Evolutionary conservation across 2,888 invertebrate species (phyloP), one percentile per base, ranked within the genome.

Genomic region (Orchesella flavescens): DNA sequence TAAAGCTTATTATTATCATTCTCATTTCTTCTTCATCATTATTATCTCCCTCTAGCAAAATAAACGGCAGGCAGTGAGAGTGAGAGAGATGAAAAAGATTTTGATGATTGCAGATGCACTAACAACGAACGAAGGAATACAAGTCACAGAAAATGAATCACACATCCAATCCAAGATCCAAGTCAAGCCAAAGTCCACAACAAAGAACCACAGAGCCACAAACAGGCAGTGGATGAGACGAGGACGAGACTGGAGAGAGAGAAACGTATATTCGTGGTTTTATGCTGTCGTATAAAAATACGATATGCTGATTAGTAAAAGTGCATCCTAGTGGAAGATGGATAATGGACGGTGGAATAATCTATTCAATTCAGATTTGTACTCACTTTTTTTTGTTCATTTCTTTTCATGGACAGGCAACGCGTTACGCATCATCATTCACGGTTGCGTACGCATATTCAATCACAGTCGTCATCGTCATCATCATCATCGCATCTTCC

Each of bases 341-440:
- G 79, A 72, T 79, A 72, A 79, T 63, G 71, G 79, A 72, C 79
- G 72, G 59, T 46, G 55, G 65, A 72, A 79, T 79, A 79, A 79
- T 69, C 79, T 79, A 79, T 79, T 79, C 79, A 72, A 55, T 79
- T 79, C 79, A 53, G 77, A 78, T 78, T 78, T 79, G 72, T 71
- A 79, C 79, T 61, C 72, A 65, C 34, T 73, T 53, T 21, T 79
- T 63, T 63, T 23, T 57, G 43, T 77, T 23, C 15, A 21, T 57
- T 59, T 73, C 57, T 66, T 80, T 66, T 79, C 72, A 66, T 73
- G 72, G 72, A 79, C 69, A 80, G 73, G 80, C 65, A 80, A 80
- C 80, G 73, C 72, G 80, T 80, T 80, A 80, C 80, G 80, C 80
- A 73, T 80, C 80, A 80, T 80, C 81, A 68, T 74, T 81, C 74